Conservation (phyloP, 1,140 invertebrate genomes). For the Dendroctonus valens region DNA sequence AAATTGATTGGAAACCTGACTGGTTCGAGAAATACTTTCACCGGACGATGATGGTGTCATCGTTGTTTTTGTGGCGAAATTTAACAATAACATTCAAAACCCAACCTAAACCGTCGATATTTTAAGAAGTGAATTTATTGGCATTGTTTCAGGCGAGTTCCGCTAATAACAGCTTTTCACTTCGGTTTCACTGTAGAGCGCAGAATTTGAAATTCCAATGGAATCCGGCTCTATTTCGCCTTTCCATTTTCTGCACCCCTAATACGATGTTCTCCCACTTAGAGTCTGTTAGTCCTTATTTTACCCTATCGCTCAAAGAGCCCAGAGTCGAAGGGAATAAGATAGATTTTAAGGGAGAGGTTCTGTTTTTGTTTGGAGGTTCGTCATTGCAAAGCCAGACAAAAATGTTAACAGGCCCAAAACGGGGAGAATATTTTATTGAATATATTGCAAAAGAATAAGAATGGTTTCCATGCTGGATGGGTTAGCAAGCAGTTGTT, state of each 20-base stretch:
- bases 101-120: too few species aligned
- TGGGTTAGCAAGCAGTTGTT: too few species aligned
- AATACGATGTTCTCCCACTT: constrained; percentile 17
- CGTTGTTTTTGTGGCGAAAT: neutral
- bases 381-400: neutral
- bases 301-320: constrained; percentile 7
- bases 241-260: constrained; percentile 1
- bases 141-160: too few species aligned
- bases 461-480: too few species aligned
- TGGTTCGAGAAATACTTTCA: neutral
- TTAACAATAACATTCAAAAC: too few species aligned
- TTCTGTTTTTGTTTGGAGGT: too few species aligned
- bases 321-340: neutral
- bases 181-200: neutral
- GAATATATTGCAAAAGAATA: too few species aligned
- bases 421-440: too few species aligned
- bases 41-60: neutral
- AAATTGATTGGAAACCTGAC: constrained; percentile 2
- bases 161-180: neutral
- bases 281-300: constrained; percentile 17
- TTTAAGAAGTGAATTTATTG: too few species aligned
- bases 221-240: constrained; percentile 6
- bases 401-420: too few species aligned
- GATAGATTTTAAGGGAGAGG: too few species aligned
- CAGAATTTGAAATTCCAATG: neutral